Percentiles rank a stretch among this genome's conserved stretches.
Evolutionary conservation across 2,888 invertebrate genomes (phyloP).

Genomic region (Oligia latruncula): DNA sequence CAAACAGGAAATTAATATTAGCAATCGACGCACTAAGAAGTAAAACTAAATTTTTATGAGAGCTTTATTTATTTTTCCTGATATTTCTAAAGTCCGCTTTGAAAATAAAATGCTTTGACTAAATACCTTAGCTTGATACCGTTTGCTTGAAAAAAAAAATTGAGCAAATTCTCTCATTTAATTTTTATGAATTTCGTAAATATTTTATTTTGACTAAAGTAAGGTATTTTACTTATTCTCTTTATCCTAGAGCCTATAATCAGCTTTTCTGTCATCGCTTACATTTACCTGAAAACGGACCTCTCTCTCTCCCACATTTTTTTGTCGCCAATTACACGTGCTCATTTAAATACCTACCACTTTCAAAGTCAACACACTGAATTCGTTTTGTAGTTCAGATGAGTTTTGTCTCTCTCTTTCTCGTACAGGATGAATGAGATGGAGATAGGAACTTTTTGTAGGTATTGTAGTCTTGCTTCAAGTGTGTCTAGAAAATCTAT

Average conservation of each 20-base stretch:
- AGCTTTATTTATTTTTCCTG: not conserved
- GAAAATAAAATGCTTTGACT: not conserved
- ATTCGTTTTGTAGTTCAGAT: constrained; percentile 11
- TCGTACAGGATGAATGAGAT: not conserved
- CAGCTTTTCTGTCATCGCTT: not conserved
- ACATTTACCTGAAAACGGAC: not conserved
- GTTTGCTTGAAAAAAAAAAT: not conserved
- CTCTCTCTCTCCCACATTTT: constrained; percentile 23
- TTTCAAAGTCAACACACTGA: constrained; percentile 26
- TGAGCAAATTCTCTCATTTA: not conserved
- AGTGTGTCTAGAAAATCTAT: not conserved
- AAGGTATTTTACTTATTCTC: not conserved
- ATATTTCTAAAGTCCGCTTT: not conserved
- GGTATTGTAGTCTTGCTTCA: not conserved
- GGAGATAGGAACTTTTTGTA: not conserved
- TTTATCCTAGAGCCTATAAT: not conserved
- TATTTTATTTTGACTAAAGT: not conserved
- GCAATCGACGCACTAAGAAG: not conserved
- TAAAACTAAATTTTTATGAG: not conserved
- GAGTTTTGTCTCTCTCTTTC: not conserved
- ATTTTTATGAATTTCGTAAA: not conserved
- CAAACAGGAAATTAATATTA: too few relatives aligned
- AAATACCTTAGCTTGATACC: not conserved
- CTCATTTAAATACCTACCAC: constrained; percentile 22
- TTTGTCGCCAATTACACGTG: constrained; percentile 29